A percentile compares a stretch with the other conserved stretches of the same genome.
Conservation (phyloP, 1,140 invertebrate species). For the Bombus soroeensis region DNA sequence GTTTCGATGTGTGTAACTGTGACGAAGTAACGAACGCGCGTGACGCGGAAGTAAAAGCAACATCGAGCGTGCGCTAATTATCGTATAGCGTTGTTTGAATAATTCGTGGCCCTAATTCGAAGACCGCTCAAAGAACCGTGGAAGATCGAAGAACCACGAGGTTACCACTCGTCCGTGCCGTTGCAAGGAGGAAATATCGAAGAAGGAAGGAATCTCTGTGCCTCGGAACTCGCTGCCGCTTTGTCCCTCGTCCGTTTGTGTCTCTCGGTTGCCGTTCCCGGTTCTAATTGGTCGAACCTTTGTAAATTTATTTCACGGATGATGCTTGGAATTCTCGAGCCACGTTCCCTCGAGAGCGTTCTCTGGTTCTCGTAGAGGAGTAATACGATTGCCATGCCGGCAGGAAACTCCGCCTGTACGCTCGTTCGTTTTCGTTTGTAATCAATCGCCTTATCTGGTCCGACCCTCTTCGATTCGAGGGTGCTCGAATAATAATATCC, state of each 20-base stretch:
- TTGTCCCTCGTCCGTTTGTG: background rate
- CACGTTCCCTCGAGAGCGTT: constrained; percentile 9
- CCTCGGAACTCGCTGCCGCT: background rate
- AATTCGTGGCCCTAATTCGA: background rate
- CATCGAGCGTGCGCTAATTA: background rate
- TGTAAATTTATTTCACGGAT: constrained; percentile 40
- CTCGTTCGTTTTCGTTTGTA: constrained; percentile 48
- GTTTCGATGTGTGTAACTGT: background rate
- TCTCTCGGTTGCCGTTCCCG: background rate
- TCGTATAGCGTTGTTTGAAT: background rate
- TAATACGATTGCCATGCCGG: constrained; percentile 24
- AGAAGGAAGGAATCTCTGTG: background rate
- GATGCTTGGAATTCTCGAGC: constrained; percentile 22
- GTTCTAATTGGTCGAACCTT: constrained; percentile 35
- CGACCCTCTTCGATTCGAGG: constrained; percentile 36
- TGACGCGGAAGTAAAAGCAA: no score
- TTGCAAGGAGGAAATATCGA: background rate
- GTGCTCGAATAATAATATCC: constrained; percentile 48
- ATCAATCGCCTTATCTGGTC: constrained; percentile 48
- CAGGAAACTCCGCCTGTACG: background rate
- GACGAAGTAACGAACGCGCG: background rate
- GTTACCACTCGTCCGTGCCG: background rate
- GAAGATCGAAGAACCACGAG: background rate
- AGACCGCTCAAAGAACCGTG: background rate
- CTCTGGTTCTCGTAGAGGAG: background rate